Base-by-base conservation (phyloP, 2,797 vertebrate genomes). In the Australoheros facetus region DNA sequence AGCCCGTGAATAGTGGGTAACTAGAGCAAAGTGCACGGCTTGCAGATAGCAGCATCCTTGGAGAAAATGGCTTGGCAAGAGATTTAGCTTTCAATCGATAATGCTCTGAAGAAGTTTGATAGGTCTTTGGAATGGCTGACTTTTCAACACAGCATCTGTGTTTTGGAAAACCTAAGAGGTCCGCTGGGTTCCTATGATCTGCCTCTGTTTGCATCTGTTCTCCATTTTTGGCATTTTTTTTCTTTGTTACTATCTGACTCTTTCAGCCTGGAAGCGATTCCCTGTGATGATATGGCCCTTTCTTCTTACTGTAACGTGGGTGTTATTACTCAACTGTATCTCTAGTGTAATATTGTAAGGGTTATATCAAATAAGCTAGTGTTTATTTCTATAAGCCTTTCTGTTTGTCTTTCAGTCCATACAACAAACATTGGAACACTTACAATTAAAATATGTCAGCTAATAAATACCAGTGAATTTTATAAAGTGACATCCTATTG, bases 1-100 rank as follows among this genome's bases (percentile, higher is more conserved):
- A 89, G 84, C 12, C 10, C 77, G 82, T 78, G 85, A 90, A 85
- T 75, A 81, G 87, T 88, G 85, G 86, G 88, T 89, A 89, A 91
- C 89, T 82, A 64, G 88, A 90, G 89, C 88, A 90, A 90, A 90
- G 84, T 87, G 91, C 84, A 85, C 59, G 56, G 72, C 81, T 89
- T 88, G 87, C 89, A 91, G 85, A 90, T 85, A 88, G 79, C 34
- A 2, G 77, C 73, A 85, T 90, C 87, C 90, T 90, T 80, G 56
- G 90, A 92, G 89, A 83, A 89, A 92, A 91, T 71, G 72, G 77
- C 84, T 92, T 87, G 86, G 88, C 89, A 72, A 76, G 78, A 84
- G 79, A 78, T 83, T 84, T 59, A 55, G 83, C 62, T 80, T 86
- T 75, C 2, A 28, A 92, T 94, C 93, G 34, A 93, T 94, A 88